Percentiles rank a stretch among this genome's conserved stretches.
phyloP scores from a whole-genome alignment of 2,113 vertebrate species.

The Onychostoma macrolepis region DNA sequence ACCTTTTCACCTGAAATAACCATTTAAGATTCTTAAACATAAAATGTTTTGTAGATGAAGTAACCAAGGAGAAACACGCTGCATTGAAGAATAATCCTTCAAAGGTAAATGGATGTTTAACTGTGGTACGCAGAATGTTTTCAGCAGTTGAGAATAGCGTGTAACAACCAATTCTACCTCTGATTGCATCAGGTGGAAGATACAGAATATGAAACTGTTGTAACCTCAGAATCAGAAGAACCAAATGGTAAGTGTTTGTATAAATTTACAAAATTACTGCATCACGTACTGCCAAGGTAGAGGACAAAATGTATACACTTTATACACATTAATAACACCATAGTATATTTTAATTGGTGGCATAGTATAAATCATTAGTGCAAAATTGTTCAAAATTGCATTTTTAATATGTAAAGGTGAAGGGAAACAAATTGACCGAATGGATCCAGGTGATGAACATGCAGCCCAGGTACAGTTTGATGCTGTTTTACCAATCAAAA shows the following conservation, averaged over 20 bases:
- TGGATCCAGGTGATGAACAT: background rate
- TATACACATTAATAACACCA: background rate
- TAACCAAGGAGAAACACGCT: background rate
- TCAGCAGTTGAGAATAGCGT: background rate
- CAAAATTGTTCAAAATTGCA: background rate
- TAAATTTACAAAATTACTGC: background rate
- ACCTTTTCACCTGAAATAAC: background rate
- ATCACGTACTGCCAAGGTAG: background rate
- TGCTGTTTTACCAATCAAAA: background rate
- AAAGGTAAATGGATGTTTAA: conserved; percentile 6
- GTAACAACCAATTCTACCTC: background rate
- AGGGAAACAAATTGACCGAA: background rate
- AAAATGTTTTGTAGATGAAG: background rate
- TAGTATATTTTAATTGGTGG: too few species aligned
- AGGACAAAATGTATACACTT: background rate
- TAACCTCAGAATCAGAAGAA: background rate
- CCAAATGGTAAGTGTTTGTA: conserved; percentile 26
- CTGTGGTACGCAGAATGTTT: background rate
- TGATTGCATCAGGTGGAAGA: conserved; percentile 8
- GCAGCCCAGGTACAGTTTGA: conserved; percentile 19
- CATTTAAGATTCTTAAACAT: background rate
- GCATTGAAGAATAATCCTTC: background rate
- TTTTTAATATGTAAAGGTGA: background rate
- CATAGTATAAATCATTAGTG: too few species aligned
- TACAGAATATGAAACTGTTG: background rate